Percentiles rank a stretch among this genome's conserved stretches.
phyloP scores from a whole-genome alignment of 2,888 invertebrate genomes.

The Drosophila setosimentum region DNA sequence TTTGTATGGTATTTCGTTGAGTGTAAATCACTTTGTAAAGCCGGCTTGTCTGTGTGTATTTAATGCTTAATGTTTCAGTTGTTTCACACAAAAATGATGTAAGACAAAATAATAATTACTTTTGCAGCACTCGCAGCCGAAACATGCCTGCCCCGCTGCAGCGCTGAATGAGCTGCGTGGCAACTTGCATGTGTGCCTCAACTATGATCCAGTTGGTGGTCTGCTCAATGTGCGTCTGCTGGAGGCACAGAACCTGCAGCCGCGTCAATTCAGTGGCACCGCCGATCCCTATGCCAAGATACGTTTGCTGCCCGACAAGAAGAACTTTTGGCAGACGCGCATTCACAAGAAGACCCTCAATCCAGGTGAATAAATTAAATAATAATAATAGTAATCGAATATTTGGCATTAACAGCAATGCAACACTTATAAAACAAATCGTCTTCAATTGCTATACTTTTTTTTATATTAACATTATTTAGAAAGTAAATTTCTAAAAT shows the following conservation, averaged over 20 bases:
- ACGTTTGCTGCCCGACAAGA: constrained; percentile 87
- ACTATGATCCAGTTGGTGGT: constrained; percentile 88
- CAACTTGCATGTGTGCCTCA: constrained; percentile 87
- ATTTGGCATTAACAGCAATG: neutral
- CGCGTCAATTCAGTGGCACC: constrained; percentile 87
- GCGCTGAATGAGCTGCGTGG: constrained; percentile 87
- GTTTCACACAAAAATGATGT: neutral
- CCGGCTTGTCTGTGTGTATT: no score
- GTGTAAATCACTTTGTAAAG: no score
- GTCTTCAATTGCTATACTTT: no score
- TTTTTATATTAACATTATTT: no score
- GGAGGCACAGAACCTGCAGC: constrained; percentile 88
- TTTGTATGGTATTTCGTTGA: neutral
- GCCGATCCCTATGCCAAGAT: constrained; percentile 90
- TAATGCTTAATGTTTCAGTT: no score
- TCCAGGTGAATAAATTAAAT: no score
- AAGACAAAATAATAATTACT: neutral
- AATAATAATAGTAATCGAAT: no score
- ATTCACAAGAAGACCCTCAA: constrained; percentile 88
- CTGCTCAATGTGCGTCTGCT: constrained; percentile 88
- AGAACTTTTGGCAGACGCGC: constrained; percentile 88
- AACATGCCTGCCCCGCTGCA: constrained; percentile 75
- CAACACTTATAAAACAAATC: neutral
- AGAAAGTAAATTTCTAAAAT: no score
- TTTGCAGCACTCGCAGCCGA: constrained; percentile 80